Percentiles rank a stretch among this genome's conserved stretches.
Evolutionary conservation across 1,140 invertebrate genomes (phyloP).

Genomic region (Bombus fervidus): DNA sequence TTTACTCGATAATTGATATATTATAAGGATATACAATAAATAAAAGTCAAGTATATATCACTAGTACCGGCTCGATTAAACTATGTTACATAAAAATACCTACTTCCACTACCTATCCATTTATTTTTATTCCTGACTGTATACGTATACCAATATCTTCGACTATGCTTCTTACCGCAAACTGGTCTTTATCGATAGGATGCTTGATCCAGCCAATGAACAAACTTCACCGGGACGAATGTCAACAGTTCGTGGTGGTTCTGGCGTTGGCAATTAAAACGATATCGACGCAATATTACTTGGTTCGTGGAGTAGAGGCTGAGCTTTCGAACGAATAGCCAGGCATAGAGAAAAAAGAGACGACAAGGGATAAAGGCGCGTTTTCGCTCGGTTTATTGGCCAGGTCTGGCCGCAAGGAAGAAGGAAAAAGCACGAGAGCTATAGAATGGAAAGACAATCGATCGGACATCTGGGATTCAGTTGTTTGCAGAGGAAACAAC

Average conservation of each 20-base stretch:
- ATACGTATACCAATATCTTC: neutral
- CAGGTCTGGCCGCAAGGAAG: neutral
- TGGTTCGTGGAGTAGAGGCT: neutral
- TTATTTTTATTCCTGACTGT: neutral
- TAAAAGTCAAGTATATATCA: too few relatives aligned
- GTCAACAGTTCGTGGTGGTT: neutral
- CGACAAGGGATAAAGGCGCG: neutral
- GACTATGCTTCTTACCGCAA: neutral
- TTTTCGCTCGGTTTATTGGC: constrained; percentile 15
- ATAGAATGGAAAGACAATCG: constrained; percentile 28
- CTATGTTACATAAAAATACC: too few relatives aligned
- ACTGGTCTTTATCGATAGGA: neutral
- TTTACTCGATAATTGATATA: too few relatives aligned
- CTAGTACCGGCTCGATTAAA: too few relatives aligned
- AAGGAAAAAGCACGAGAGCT: neutral
- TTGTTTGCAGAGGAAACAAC: constrained; percentile 60
- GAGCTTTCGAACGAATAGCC: neutral
- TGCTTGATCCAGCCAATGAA: neutral
- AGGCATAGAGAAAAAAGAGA: neutral
- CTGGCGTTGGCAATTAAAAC: constrained; percentile 17
- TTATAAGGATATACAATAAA: too few relatives aligned
- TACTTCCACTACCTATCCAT: neutral
- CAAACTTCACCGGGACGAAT: neutral
- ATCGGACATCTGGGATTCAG: constrained; percentile 49
- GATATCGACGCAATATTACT: constrained; percentile 23